A percentile compares a stretch with the other conserved stretches of the same genome.
Conservation (phyloP, 2,888 invertebrate genomes). For the Melanophora roralis region DNA sequence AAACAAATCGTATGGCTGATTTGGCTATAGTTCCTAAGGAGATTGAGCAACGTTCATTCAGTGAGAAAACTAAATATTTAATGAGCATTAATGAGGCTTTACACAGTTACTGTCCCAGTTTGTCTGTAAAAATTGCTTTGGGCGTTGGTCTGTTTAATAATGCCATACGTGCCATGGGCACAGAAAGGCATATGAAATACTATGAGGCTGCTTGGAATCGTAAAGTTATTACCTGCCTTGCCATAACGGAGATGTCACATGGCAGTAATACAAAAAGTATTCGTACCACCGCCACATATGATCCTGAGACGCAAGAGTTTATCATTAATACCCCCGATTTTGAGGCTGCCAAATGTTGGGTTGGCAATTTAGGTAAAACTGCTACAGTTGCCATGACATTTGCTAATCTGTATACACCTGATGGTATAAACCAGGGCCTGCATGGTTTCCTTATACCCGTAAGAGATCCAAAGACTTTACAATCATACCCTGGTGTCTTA, state of each 20-base stretch:
- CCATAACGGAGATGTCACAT: constrained; percentile 95
- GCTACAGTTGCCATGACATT: constrained; percentile 92
- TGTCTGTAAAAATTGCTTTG: constrained; percentile 87
- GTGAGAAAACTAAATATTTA: constrained; percentile 83
- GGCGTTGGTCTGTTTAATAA: constrained; percentile 87
- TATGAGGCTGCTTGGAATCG: constrained; percentile 84
- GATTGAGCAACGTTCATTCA: constrained; percentile 81
- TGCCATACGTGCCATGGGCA: constrained; percentile 85
- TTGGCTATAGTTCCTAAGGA: constrained; percentile 82
- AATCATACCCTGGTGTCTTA: constrained; percentile 88
- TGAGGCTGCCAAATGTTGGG: constrained; percentile 98
- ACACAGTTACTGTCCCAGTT: constrained; percentile 83
- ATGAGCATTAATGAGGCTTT: constrained; percentile 88
- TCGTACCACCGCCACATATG: constrained; percentile 93
- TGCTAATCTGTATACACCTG: constrained; percentile 90
- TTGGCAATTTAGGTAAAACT: constrained; percentile 93
- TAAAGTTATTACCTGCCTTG: constrained; percentile 88
- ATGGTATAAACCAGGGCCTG: constrained; percentile 88
- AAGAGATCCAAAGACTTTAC: constrained; percentile 85
- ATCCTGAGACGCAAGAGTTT: constrained; percentile 86
- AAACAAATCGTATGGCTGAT: constrained; percentile 82
- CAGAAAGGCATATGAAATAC: constrained; percentile 84
- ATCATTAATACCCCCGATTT: constrained; percentile 94
- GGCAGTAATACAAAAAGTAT: constrained; percentile 95
- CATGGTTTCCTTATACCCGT: constrained; percentile 94